These are phyloP conservation scores for Andricus curvator DNA, from an alignment of 2,888 invertebrate genomes.

Conservation along the genomic window DNA sequence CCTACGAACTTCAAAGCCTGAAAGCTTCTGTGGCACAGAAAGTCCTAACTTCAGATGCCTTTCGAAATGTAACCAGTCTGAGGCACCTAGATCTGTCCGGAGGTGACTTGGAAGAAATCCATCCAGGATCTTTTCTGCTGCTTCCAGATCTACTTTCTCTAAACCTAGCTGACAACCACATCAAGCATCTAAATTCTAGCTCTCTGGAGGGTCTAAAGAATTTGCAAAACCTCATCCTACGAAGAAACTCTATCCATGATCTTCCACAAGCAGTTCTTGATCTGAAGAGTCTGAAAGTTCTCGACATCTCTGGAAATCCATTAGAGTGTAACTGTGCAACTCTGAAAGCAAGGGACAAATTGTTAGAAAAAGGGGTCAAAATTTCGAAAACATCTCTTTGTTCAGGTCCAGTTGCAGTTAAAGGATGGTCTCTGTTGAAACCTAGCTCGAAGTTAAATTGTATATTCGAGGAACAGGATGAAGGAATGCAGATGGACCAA, in stretches of 20 bases:
- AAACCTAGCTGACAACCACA: constrained; percentile 82
- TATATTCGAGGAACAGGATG: constrained; percentile 68
- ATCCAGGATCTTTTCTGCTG: constrained; percentile 81
- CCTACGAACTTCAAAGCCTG: constrained; percentile 63
- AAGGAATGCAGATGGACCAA: constrained; percentile 81
- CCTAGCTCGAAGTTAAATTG: constrained; percentile 76
- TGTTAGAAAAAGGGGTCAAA: constrained; percentile 75
- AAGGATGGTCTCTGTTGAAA: constrained; percentile 81
- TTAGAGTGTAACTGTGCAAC: constrained; percentile 86
- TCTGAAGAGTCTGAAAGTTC: constrained; percentile 81
- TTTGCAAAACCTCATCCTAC: constrained; percentile 83
- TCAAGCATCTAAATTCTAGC: constrained; percentile 80
- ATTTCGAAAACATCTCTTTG: constrained; percentile 80
- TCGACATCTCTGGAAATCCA: constrained; percentile 85
- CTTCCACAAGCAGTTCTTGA: constrained; percentile 82
- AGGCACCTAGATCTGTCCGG: constrained; percentile 84
- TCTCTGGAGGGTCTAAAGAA: constrained; percentile 80
- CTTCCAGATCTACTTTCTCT: constrained; percentile 82
- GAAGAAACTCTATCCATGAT: constrained; percentile 82
- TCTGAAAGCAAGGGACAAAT: constrained; percentile 82
- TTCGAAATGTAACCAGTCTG: constrained; percentile 82
- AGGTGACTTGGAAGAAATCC: constrained; percentile 81
- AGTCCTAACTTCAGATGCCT: constrained; percentile 55
- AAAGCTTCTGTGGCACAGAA: constrained; percentile 55
- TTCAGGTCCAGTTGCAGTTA: constrained; percentile 79